Base-by-base conservation (phyloP, 2,113 vertebrate species). In the Gambusia holbrooki region DNA sequence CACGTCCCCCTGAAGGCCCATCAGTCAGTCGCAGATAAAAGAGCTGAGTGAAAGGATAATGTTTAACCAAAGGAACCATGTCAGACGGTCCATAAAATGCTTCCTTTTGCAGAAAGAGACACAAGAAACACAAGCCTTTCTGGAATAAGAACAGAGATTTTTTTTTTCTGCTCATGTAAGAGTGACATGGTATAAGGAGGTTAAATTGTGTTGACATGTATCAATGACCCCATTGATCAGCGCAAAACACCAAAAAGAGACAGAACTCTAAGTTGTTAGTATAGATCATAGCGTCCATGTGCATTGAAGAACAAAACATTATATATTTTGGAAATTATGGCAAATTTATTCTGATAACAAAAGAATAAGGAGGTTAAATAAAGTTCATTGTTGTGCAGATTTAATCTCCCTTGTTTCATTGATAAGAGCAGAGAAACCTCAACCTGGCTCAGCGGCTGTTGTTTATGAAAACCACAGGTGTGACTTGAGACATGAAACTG, bases 1-100 rank as follows among this genome's bases (percentile, higher is more conserved):
- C 80, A 76, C 72, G 62, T 73, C 66, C 83, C 89, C 79, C 83
- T 77, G 72, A 86, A 88, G 89, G 33, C 76, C 80, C 89, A 92
- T 94, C 87, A 84, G 35, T 94, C 92, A 93, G 37, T 58, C 35
- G 12, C 77, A 91, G 92, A 94, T 93, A 91, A 94, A 93, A 90
- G 87, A 80, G 76, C 48, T 90, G 82, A 92, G 81, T 71, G 73
- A 76, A 82, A 86, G 86, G 84, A 71, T 81, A 78, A 85, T 76
- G 81, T 89, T 91, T 81, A 87, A 93, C 90, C 77, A 79, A 89
- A 88, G 81, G 65, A 76, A 80, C 70, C 60, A 25, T 22, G 81
- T 87, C 86, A 87, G 74, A 73, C 3, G 69, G 83, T 73, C 66
- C 80, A 90, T 91, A 89, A 93, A 91, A 66, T 0, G 71, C 78